Percentiles rank a stretch among this genome's conserved stretches.
Evolutionary conservation across 2,113 vertebrate genomes (phyloP).

Genomic region (Panthera leo): DNA sequence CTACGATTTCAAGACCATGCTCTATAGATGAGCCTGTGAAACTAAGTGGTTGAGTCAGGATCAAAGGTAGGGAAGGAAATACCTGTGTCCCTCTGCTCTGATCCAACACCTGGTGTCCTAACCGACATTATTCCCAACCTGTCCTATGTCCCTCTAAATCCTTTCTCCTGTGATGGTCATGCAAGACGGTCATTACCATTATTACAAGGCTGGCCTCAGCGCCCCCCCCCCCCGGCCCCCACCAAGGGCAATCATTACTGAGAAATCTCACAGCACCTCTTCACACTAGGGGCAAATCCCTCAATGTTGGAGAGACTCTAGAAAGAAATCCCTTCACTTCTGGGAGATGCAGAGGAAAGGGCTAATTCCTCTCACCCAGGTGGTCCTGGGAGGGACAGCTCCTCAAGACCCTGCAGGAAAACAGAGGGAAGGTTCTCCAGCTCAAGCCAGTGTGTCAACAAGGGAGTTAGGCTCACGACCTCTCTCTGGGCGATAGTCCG

Average conservation of each 20-base stretch:
- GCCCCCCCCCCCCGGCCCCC: rapidly evolving
- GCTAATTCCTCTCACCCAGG: not conserved
- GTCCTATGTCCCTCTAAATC: not conserved
- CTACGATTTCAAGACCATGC: not conserved
- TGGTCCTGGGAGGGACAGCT: not conserved
- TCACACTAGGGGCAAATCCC: not conserved
- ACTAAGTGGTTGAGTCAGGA: not conserved
- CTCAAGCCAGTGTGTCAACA: not conserved
- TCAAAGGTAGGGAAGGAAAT: not conserved
- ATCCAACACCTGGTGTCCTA: not conserved
- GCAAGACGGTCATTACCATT: not conserved
- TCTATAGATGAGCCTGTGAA: not conserved
- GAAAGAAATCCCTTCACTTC: not conserved
- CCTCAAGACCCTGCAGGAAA: not conserved
- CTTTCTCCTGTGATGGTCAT: not conserved
- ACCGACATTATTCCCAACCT: not conserved
- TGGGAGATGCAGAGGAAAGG: not conserved
- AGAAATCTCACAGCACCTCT: not conserved
- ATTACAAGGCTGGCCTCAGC: not conserved
- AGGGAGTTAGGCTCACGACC: not conserved
- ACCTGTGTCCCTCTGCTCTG: not conserved
- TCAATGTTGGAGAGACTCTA: not conserved
- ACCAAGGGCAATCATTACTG: not conserved
- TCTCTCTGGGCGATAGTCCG: no score
- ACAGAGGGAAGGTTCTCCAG: not conserved